These are phyloP conservation scores for Phaenicophaeus curvirostris DNA, from an alignment of 2,797 vertebrate genomes.

Conservation along the genomic window DNA sequence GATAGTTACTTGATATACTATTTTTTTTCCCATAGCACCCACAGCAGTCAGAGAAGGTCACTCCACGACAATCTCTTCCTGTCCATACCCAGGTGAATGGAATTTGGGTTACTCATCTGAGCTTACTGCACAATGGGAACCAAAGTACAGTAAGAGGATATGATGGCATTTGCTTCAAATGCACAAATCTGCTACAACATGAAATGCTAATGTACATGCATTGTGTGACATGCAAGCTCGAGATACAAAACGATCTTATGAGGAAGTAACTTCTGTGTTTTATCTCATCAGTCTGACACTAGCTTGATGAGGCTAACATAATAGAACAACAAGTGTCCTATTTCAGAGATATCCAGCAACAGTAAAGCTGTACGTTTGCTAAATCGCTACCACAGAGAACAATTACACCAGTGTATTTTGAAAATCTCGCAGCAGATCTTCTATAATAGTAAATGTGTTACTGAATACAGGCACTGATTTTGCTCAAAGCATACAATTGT, in stretches of 20 bases:
- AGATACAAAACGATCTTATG: background rate
- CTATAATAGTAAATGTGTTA: background rate
- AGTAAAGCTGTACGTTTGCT: background rate
- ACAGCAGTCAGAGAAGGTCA: background rate
- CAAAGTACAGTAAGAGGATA: background rate
- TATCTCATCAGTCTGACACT: background rate
- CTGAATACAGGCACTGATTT: background rate
- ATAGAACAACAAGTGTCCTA: background rate
- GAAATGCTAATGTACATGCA: background rate
- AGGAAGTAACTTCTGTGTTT: background rate
- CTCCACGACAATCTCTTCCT: background rate
- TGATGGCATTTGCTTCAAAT: background rate
- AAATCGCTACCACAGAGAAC: background rate
- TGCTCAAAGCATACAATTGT: background rate
- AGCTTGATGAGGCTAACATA: background rate
- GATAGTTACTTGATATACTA: background rate
- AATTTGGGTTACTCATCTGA: background rate
- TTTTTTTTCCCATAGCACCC: background rate
- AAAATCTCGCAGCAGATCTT: slow-evolving; percentile 1
- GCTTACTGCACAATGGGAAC: fast-evolving
- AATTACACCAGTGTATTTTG: background rate
- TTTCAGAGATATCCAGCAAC: background rate
- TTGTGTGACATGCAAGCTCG: background rate
- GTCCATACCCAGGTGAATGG: background rate
- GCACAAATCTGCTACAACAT: background rate